Base-by-base conservation (phyloP, 1,140 invertebrate species). In the Drosophila leontia region DNA sequence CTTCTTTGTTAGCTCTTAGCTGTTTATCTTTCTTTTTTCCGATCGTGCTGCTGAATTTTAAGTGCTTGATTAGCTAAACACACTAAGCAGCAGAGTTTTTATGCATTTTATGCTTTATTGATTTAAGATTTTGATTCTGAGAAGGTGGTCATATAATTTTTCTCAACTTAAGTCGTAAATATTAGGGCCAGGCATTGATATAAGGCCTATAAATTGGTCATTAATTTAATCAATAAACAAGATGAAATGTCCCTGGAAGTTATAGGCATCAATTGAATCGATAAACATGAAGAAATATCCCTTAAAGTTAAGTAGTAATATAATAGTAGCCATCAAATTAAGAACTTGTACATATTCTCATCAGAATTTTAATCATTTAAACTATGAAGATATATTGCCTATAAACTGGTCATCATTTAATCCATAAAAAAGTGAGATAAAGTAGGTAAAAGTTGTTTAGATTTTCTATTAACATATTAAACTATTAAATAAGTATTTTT, bases 11-110 rank as follows among this genome's bases (percentile, higher is more conserved):
- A 60, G 35, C 55, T 57, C 34, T 55, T 55, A 23, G 65, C 44
- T 29, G 26, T 9, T 72, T 50, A 13, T 32, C 34, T 56, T 23
- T 51, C 37, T 37, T 19, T 53, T 37, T 19, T 56, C 19, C 35
- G 57, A 71, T 82, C 70, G 71, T 80, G 76, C 68, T 47, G 65
- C 48, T 86, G 84, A 75, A 86, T 86, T 69, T 82, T 78, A 78
- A 84, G 45, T 51, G 47, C 78, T n/a, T 42, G 68, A 74, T 81
- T 70, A 56, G 61, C 53, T 53, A 51, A 53, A 45, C 47, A 74
- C 70, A 74, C 70, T 74, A 8, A 39, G 17, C 70, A 74, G 37
- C 70, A 50, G n/a, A 8, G 17, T 19, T 12, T 71, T 42, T 50
- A 69, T 32, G 48, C 11, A 19, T 12, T 71, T 42, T 50, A 69